Percentiles rank a stretch among this genome's conserved stretches.
Evolutionary conservation across 2,888 invertebrate species (phyloP).

Genomic region (Callinectes sapidus): DNA sequence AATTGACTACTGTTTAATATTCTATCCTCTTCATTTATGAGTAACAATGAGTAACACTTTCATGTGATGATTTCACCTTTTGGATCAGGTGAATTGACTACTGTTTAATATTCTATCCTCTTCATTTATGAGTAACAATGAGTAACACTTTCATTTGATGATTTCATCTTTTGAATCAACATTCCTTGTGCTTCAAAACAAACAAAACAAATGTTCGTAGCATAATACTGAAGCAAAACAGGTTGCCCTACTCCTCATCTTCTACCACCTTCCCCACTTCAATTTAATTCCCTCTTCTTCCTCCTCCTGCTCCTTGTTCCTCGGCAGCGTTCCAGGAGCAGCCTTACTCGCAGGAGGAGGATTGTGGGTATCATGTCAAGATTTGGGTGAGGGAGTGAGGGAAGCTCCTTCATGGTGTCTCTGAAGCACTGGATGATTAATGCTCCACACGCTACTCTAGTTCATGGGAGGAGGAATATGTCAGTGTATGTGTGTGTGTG

Average conservation of each 20-base stretch:
- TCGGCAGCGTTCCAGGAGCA: slow-evolving; percentile 13
- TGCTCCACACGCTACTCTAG: neutral
- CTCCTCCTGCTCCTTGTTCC: neutral
- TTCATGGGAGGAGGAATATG: neutral
- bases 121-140: too few species aligned
- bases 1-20: too few species aligned
- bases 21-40: too few species aligned
- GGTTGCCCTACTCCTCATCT: neutral
- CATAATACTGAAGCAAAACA: neutral
- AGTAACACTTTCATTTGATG: too few species aligned
- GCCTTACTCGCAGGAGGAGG: neutral
- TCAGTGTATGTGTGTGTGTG: neutral
- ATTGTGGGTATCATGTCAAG: slow-evolving; percentile 16
- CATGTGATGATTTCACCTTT: too few species aligned
- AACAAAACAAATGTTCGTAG: neutral
- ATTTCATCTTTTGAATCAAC: too few species aligned
- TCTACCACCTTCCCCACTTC: neutral
- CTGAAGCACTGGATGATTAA: slow-evolving; percentile 4
- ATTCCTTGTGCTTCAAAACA: too few species aligned
- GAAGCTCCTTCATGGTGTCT: neutral
- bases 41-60: too few species aligned
- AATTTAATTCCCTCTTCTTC: neutral
- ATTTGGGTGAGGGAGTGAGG: neutral
- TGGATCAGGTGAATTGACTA: too few species aligned
- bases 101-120: too few species aligned